A percentile compares a stretch with the other conserved stretches of the same genome.
Conservation (phyloP, 2,113 vertebrate species). For the Phylloscopus whistleri region DNA sequence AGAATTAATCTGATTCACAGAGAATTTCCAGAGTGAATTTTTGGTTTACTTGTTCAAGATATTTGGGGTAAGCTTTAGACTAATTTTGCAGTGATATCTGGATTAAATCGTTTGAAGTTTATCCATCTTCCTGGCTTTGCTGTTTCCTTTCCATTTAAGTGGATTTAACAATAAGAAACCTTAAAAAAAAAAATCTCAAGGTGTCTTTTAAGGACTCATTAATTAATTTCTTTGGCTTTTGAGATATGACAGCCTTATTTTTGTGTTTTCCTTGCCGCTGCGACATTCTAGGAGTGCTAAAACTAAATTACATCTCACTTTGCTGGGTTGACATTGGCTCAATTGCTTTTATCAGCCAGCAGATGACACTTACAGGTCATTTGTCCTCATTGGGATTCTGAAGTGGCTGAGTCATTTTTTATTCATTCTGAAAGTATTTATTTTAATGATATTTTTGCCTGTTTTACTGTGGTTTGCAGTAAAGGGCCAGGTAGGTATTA, state of each 20-base stretch:
- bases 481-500: neutral
- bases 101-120: neutral
- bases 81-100: neutral
- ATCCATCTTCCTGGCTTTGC: neutral
- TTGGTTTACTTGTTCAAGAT: neutral
- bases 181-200: neutral
- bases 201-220: neutral
- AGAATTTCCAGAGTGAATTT: neutral
- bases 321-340: neutral
- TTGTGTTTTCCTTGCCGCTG: neutral
- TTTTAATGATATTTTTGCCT: neutral
- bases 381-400: constrained; percentile 5
- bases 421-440: neutral
- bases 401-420: constrained; percentile 7
- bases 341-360: neutral
- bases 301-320: neutral
- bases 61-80: neutral
- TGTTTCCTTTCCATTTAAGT: neutral
- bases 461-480: neutral
- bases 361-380: neutral
- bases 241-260: neutral
- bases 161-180: neutral
- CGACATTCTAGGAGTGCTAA: neutral
- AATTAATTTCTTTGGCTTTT: neutral
- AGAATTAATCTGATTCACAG: neutral